Evolutionary conservation across 2,113 vertebrate genomes (phyloP), one percentile per base, ranked within the genome.

Genomic region (Mobula birostris): DNA sequence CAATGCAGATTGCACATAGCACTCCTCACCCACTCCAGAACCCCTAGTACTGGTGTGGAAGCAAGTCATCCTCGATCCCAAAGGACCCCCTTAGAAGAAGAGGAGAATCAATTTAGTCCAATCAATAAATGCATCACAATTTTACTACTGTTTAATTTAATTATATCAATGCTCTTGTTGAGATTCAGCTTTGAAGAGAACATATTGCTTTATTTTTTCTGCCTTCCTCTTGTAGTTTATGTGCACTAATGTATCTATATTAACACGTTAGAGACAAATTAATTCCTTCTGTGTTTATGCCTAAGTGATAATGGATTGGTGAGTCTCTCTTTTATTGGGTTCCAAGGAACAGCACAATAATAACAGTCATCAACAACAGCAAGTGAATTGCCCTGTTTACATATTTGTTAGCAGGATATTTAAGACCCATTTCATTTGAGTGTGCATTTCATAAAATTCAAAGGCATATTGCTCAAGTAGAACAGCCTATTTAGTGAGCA

Each of bases 201-300:
- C 68, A 74, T 48, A 74, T 27, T 72, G 68, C 40, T 27, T 93
- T 93, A 93, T 74, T 72, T 32, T 91, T 93, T 48, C 68, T 56
- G 68, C 15, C 70, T 74, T 93, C 85, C 85, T 27, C 68, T 7
- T 76, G 72, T 74, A 74, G 70, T 93, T 92, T 93, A 93, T 72
- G 68, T 74, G 91, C 91, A 76, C 91, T 93, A 93, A 76, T 93
- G 72, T 70, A 93, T 93, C 91, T 74, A 56, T 93, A 76, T 93
- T 72, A 93, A 93, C 32, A 93, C 91, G 56, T 93, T 93, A 74
- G 91, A 72, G 70, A 40, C 32, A 93, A 93, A 93, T 93, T 74
- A 93, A 93, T 93, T 93, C 70, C 72, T 93, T 74, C 91, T 76
- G 7, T 93, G 36, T 93, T 72, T 32, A 56, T 74, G 70, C 91